Percentiles rank a stretch among this genome's conserved stretches.
Conservation (phyloP, 2,888 invertebrate species). For the Imbricaverruca yamaguchii region DNA sequence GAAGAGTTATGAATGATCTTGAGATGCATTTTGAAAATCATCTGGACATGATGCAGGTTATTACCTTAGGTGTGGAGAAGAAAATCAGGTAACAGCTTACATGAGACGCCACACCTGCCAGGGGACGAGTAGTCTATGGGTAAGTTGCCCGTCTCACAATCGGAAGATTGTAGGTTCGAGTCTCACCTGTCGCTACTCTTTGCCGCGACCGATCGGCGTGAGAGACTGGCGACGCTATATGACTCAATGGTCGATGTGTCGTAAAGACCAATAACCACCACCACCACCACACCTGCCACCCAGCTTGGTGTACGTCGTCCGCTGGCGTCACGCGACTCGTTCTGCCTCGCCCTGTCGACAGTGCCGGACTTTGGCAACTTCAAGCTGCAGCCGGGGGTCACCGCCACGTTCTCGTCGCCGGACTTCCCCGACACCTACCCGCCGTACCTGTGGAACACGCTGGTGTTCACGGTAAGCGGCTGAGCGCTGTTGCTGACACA, state of each 20-base stretch:
- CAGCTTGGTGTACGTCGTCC: background rate
- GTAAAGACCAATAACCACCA: no score
- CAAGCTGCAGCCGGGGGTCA: background rate
- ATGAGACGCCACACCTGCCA: background rate
- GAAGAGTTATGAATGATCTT: no score
- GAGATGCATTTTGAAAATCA: no score
- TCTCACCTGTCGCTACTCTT: no score
- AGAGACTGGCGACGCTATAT: no score
- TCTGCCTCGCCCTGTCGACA: background rate
- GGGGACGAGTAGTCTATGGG: background rate
- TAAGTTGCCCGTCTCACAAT: no score
- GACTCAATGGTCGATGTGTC: no score
- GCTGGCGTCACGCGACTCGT: background rate
- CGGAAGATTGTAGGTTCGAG: no score
- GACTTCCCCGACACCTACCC: background rate
- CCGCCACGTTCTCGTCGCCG: background rate
- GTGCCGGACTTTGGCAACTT: conserved; percentile 1
- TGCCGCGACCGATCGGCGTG: no score
- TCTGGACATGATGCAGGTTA: background rate
- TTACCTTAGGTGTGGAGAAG: background rate
- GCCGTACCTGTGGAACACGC: background rate
- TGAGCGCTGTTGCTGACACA: background rate
- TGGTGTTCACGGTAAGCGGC: background rate
- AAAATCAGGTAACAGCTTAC: background rate
- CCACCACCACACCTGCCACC: background rate